phyloP scores from a whole-genome alignment of 2,113 vertebrate genomes.

The Amphiprion percula region DNA sequence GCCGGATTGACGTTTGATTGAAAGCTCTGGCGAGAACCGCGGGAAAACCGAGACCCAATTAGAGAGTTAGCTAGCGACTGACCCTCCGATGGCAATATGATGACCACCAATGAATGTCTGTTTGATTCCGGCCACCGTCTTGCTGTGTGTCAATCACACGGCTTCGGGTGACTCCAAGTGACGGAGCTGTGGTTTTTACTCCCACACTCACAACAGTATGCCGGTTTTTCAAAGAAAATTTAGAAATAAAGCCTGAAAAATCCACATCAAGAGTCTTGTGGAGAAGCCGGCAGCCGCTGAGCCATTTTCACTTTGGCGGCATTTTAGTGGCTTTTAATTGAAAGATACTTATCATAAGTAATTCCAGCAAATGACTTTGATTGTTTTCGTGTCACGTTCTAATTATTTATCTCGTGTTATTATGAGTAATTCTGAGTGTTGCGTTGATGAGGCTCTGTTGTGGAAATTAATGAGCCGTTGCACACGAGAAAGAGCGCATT shows the following conservation, averaged over 20 bases:
- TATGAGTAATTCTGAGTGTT: constrained; percentile 34
- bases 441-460: constrained; percentile 39
- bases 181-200: constrained; percentile 8
- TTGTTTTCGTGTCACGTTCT: constrained; percentile 51
- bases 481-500: constrained; percentile 43
- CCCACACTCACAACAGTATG: not conserved
- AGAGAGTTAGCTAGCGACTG: constrained; percentile 51
- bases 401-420: constrained; percentile 56
- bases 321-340: constrained; percentile 48
- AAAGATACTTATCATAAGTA: constrained; percentile 52
- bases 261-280: not conserved
- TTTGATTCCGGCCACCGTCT: constrained; percentile 26
- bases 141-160: constrained; percentile 44
- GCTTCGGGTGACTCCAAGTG: not conserved
- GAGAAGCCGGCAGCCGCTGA: constrained; percentile 22
- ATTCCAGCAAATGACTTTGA: constrained; percentile 60
- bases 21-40: constrained; percentile 42
- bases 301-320: constrained; percentile 24
- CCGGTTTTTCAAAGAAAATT: constrained; percentile 7
- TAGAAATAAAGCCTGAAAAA: not conserved
- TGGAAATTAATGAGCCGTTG: constrained; percentile 56
- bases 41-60: constrained; percentile 60
- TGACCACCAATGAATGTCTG: constrained; percentile 71
- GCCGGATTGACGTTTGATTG: constrained; percentile 62
- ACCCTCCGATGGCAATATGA: constrained; percentile 65